Evolutionary conservation across 2,888 invertebrate species (phyloP).

Genomic region (Celastrina argiolus): DNA sequence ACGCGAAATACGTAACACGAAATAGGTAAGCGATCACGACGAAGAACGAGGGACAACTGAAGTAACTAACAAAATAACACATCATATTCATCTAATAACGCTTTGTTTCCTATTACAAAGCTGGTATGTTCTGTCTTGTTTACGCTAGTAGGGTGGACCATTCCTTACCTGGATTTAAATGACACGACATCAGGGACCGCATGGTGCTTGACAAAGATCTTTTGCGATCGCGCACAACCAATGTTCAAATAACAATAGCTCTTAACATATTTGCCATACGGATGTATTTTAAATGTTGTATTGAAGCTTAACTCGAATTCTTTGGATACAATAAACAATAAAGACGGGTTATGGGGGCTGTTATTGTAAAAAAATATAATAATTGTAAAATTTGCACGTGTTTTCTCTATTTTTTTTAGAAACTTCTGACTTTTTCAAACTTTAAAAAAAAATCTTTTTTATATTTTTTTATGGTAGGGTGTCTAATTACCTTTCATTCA

Average conservation of each 20-base stretch:
- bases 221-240: neutral
- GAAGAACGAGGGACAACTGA: constrained; percentile 9
- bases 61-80: neutral
- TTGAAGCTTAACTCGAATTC: too few species aligned
- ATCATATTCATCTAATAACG: neutral
- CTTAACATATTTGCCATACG: neutral
- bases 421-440: too few species aligned
- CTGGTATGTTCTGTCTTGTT: neutral
- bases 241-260: neutral
- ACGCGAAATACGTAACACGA: neutral
- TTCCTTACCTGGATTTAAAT: neutral
- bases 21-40: constrained; percentile 12
- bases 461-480: too few species aligned
- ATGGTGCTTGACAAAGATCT: neutral
- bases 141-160: neutral
- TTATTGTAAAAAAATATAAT: too few species aligned
- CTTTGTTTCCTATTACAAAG: neutral
- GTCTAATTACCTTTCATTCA: too few species aligned
- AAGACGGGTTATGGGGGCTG: too few species aligned
- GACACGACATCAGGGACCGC: neutral
- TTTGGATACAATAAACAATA: too few species aligned
- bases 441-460: too few species aligned
- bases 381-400: too few species aligned
- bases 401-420: too few species aligned
- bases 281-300: too few species aligned